Percentiles rank a stretch among this genome's conserved stretches.
These are phyloP conservation scores for Paracyclopina nana DNA, from an alignment of 1,140 invertebrate genomes.

Conservation along the genomic window DNA sequence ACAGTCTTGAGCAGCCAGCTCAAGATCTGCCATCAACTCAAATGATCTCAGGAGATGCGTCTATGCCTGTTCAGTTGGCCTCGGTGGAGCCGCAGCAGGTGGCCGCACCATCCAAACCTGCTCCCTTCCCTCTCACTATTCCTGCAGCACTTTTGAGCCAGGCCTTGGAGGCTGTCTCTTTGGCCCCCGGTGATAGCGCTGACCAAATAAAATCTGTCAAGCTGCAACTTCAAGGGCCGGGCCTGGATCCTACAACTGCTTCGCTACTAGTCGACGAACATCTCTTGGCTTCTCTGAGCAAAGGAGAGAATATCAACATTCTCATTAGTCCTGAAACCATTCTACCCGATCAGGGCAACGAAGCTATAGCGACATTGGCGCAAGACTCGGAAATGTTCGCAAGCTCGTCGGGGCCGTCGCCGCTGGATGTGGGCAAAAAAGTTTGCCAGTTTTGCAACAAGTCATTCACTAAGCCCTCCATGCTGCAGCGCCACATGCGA, in stretches of 20 bases:
- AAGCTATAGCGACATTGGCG: not conserved
- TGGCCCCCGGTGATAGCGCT: not conserved
- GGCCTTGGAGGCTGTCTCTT: not conserved
- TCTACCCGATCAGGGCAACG: not conserved
- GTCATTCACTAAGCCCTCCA: slow-evolving; percentile 20
- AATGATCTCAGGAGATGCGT: not conserved
- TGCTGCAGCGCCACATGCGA: slow-evolving; percentile 20
- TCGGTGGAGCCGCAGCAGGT: too few species aligned
- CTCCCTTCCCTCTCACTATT: not conserved
- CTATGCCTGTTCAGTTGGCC: too few species aligned
- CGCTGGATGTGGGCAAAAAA: slow-evolving; percentile 19
- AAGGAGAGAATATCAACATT: not conserved
- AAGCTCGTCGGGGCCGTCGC: not conserved
- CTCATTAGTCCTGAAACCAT: not conserved
- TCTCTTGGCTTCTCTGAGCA: not conserved
- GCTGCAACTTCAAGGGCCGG: not conserved
- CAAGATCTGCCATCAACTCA: not conserved
- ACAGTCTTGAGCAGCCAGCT: not conserved
- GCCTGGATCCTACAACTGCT: not conserved
- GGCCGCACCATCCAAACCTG: too few species aligned
- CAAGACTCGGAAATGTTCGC: not conserved
- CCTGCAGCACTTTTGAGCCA: not conserved
- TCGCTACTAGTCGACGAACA: not conserved
- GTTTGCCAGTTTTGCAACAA: slow-evolving; percentile 20
- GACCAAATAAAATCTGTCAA: too few species aligned